Percentiles rank a stretch among this genome's conserved stretches.
Conservation (phyloP, 2,113 vertebrate genomes). For the Prunella himalayana region DNA sequence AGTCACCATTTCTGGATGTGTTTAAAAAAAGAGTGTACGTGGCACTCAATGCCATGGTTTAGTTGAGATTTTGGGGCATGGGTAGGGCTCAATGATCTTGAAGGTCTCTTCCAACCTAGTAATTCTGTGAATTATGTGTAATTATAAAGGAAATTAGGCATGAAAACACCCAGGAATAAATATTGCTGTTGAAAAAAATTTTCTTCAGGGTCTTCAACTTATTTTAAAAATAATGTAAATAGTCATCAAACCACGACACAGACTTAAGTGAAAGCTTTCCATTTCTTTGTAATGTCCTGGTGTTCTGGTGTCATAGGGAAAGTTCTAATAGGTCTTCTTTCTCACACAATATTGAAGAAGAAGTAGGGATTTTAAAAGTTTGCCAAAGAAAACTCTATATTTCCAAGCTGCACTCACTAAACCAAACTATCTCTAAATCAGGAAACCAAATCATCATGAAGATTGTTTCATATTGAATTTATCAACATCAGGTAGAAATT, state of each 20-base stretch:
- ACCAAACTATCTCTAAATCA: not conserved
- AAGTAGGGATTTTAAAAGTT: not conserved
- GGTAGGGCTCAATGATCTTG: not conserved
- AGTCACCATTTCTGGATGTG: too few relatives aligned
- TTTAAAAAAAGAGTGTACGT: too few relatives aligned
- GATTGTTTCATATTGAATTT: not conserved
- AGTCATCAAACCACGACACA: not conserved
- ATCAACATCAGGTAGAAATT: not conserved
- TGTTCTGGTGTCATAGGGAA: not conserved
- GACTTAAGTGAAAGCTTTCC: not conserved
- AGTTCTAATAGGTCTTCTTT: not conserved
- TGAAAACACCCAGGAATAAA: not conserved
- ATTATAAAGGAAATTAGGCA: not conserved
- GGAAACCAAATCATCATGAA: not conserved
- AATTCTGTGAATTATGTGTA: not conserved
- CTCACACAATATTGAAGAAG: not conserved
- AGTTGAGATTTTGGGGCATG: too few relatives aligned
- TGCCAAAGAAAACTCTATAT: not conserved
- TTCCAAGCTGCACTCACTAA: not conserved
- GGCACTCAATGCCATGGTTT: too few relatives aligned
- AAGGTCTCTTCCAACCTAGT: not conserved
- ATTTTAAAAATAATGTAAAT: not conserved
- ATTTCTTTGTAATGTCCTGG: not conserved
- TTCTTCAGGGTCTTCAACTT: not conserved
- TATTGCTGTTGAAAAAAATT: not conserved